phyloP scores from a whole-genome alignment of 1,140 invertebrate genomes.

The Mactra quadrangularis region DNA sequence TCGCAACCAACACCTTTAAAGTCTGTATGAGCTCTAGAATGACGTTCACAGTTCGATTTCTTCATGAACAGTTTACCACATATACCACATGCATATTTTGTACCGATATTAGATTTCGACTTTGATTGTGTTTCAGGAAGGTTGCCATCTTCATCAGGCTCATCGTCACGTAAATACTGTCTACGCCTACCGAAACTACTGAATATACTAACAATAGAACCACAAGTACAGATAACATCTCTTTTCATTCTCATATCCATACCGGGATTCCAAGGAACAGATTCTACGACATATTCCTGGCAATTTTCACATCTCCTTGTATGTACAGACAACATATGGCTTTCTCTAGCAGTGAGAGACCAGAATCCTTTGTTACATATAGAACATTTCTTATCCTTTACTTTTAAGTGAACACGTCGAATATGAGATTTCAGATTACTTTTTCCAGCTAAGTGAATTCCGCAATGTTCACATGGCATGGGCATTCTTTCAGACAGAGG shows the following conservation, averaged over 20 bases:
- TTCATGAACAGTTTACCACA: slow-evolving; percentile 61
- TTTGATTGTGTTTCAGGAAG: slow-evolving; percentile 1
- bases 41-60: slow-evolving; percentile 59
- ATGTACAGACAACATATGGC: slow-evolving; percentile 56
- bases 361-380: slow-evolving; percentile 55
- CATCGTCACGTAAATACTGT: slow-evolving; percentile 51
- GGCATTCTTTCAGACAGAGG: slow-evolving; percentile 46
- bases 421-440: slow-evolving; percentile 59
- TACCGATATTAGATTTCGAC: slow-evolving; percentile 41
- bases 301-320: slow-evolving; percentile 52
- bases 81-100: slow-evolving; percentile 61
- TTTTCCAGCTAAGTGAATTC: slow-evolving; percentile 32
- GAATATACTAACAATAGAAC: slow-evolving; percentile 55
- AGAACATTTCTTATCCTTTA: slow-evolving; percentile 44
- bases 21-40: slow-evolving; percentile 56
- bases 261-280: slow-evolving; percentile 43
- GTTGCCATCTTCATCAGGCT: slow-evolving; percentile 52
- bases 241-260: slow-evolving; percentile 56
- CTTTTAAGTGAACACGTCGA: slow-evolving; percentile 48
- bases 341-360: slow-evolving; percentile 46
- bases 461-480: slow-evolving; percentile 54
- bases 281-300: slow-evolving; percentile 60
- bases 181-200: slow-evolving; percentile 45
- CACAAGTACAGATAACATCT: slow-evolving; percentile 58
- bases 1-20: slow-evolving; percentile 39